These are phyloP conservation scores for Rhodeus uyekii DNA, from an alignment of 2,797 vertebrate genomes.

Conservation along the genomic window DNA sequence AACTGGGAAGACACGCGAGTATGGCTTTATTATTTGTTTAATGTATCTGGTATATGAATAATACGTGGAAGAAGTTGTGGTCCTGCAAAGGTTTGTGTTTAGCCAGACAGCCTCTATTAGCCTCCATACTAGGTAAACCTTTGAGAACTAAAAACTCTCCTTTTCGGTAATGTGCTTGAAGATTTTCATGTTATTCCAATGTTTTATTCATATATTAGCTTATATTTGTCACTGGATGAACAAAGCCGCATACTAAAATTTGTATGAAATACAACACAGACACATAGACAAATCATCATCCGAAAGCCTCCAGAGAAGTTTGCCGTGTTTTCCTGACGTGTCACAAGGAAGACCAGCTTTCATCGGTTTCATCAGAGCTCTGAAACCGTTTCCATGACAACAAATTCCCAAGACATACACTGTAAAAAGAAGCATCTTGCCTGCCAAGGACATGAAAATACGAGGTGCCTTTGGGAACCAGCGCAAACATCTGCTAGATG, in stretches of 20 bases:
- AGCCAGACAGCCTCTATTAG: background rate
- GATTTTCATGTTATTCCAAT: background rate
- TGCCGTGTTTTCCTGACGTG: constrained; percentile 46
- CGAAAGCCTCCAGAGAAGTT: constrained; percentile 38
- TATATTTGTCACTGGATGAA: background rate
- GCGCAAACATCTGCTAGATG: constrained; percentile 55
- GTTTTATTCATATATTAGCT: constrained; percentile 3
- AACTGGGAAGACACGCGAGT: constrained; percentile 16
- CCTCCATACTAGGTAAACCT: background rate
- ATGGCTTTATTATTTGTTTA: constrained; percentile 19
- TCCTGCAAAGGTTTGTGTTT: background rate
- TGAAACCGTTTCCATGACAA: constrained; percentile 60
- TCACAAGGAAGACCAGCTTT: constrained; percentile 53
- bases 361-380: constrained; percentile 59
- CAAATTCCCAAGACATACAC: constrained; percentile 59
- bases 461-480: constrained; percentile 56
- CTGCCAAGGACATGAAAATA: constrained; percentile 59
- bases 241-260: background rate
- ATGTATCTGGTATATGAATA: background rate
- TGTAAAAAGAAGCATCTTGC: constrained; percentile 53
- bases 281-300: constrained; percentile 41
- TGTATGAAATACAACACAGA: constrained; percentile 30
- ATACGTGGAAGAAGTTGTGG: background rate
- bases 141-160: constrained; percentile 11
- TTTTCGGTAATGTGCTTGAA: background rate